These are phyloP conservation scores for Lycorma delicatula DNA, from an alignment of 1,140 invertebrate species.

Conservation along the genomic window DNA sequence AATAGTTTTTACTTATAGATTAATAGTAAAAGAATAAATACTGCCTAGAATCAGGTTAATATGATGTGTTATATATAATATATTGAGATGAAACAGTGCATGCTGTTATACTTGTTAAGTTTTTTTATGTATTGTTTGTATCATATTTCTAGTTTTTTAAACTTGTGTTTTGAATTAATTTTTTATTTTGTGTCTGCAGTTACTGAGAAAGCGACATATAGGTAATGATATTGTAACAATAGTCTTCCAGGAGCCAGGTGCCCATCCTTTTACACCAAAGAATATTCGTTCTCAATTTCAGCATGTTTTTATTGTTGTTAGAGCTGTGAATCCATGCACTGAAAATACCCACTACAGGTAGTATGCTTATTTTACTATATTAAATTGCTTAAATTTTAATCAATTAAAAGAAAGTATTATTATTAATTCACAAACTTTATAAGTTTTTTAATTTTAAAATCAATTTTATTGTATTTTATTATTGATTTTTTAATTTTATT, in stretches of 20 bases:
- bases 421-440: not conserved
- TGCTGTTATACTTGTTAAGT: constrained; percentile 7
- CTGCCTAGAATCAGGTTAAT: no score
- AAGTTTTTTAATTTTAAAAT: not conserved
- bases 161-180: not conserved
- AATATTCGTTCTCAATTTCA: constrained; percentile 93
- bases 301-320: constrained; percentile 94
- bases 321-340: constrained; percentile 81
- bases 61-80: no score
- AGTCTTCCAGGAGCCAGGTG: constrained; percentile 93
- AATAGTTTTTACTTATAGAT: no score
- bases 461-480: no score
- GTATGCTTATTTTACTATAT: constrained; percentile 16
- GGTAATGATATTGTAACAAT: constrained; percentile 95
- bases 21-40: no score
- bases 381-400: constrained; percentile 1
- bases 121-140: not conserved
- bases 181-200: constrained; percentile 38
- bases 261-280: constrained; percentile 83
- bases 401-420: not conserved
- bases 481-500: no score
- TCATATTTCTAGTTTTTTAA: no score
- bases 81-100: no score
- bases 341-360: constrained; percentile 78
- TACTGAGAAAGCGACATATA: constrained; percentile 85